A percentile compares a stretch with the other conserved stretches of the same genome.
Conservation (phyloP, 2,888 invertebrate species). For the Plutella xylostella region DNA sequence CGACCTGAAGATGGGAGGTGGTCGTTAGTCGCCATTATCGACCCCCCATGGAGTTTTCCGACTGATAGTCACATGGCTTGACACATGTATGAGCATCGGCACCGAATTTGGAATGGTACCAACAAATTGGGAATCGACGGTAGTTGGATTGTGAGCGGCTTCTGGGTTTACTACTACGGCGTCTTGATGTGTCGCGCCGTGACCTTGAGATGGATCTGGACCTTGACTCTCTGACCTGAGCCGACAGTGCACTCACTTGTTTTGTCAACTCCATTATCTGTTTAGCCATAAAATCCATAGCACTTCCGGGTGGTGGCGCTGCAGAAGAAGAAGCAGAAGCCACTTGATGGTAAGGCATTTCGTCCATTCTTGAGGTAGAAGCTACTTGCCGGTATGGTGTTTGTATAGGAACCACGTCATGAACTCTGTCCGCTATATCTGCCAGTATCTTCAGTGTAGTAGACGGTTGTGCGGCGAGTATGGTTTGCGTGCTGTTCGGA, state of each 20-base stretch:
- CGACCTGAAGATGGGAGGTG: constrained; percentile 5
- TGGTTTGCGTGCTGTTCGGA: too few species aligned
- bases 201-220: neutral
- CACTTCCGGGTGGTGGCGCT: neutral
- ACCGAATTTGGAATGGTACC: constrained; percentile 8
- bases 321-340: neutral
- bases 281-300: too few species aligned
- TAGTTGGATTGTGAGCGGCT: constrained; percentile 2
- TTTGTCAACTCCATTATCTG: too few species aligned
- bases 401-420: too few species aligned
- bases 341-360: too few species aligned
- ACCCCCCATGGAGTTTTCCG: constrained; percentile 10
- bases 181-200: neutral
- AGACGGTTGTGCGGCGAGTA: too few species aligned
- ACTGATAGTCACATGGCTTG: constrained; percentile 3
- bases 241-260: neutral
- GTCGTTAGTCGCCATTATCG: constrained; percentile 9
- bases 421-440: too few species aligned
- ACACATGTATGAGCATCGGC: constrained; percentile 1
- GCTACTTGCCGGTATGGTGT: too few species aligned
- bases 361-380: too few species aligned
- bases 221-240: neutral
- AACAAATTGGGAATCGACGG: constrained; percentile 1
- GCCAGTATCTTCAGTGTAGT: too few species aligned
- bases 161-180: neutral